A percentile compares a stretch with the other conserved stretches of the same genome.
Evolutionary conservation across 2,888 invertebrate species (phyloP).

Genomic region (Latrodectus elegans): DNA sequence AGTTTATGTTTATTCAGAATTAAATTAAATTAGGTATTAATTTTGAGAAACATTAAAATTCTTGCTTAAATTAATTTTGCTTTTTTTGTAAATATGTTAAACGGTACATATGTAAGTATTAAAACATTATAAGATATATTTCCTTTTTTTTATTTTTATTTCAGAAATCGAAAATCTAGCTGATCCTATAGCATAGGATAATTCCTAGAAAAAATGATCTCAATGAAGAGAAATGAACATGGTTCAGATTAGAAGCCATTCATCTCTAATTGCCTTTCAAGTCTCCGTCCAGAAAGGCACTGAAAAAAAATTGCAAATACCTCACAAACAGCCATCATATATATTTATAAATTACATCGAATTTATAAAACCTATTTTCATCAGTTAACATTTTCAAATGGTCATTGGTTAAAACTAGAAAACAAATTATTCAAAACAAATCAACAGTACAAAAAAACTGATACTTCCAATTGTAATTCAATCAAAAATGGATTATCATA

Average conservation of each 20-base stretch:
- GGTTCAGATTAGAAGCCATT: conserved; percentile 40
- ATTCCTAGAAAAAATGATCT: conserved; percentile 46
- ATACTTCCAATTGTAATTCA: neutral
- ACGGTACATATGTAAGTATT: neutral
- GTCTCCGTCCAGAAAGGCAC: conserved; percentile 24
- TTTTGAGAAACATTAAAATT: no score
- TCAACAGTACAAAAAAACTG: conserved; percentile 20
- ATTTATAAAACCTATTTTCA: neutral
- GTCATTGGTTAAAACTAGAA: neutral
- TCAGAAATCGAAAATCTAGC: conserved; percentile 11
- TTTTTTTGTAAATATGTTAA: no score
- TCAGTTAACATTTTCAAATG: conserved; percentile 14
- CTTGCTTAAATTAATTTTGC: no score
- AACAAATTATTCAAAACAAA: conserved; percentile 39
- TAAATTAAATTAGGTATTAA: no score
- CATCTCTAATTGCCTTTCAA: conserved; percentile 33
- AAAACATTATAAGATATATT: neutral
- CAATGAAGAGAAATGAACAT: conserved; percentile 36
- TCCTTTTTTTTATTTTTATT: conserved; percentile 6
- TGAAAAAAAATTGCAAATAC: conserved; percentile 4
- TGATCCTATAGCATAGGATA: conserved; percentile 21
- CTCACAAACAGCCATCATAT: conserved; percentile 23
- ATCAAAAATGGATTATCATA: neutral
- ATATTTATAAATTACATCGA: conserved; percentile 31
- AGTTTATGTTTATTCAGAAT: no score